phyloP scores from a whole-genome alignment of 2,113 vertebrate genomes.

The Falcunculus frontatus region DNA sequence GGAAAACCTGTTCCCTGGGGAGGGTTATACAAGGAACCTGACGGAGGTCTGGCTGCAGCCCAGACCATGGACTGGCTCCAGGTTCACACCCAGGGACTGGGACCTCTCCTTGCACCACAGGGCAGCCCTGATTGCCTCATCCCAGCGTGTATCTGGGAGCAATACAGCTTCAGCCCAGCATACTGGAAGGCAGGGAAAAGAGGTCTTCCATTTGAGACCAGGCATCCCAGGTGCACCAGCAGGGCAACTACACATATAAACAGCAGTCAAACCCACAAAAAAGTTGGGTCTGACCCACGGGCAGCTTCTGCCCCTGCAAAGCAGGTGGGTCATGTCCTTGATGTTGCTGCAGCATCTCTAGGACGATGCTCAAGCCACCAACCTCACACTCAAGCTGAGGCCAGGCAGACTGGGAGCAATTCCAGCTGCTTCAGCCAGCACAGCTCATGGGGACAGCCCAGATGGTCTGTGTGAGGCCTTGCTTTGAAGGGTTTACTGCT shows the following conservation, averaged over 20 bases:
- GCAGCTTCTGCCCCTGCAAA: not conserved
- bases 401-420: not conserved
- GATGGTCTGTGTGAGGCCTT: too few relatives aligned
- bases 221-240: not conserved
- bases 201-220: not conserved
- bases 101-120: not conserved
- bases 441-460: not conserved
- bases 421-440: not conserved
- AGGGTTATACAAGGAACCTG: not conserved
- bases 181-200: not conserved
- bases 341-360: not conserved
- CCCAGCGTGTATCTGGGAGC: not conserved
- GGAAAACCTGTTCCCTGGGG: slow-evolving; percentile 40
- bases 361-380: not conserved
- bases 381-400: not conserved
- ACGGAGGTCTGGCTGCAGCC: not conserved
- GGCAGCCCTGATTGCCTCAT: not conserved
- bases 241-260: not conserved
- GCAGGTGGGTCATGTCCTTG: not conserved
- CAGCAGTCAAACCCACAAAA: not conserved
- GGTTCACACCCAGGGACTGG: not conserved
- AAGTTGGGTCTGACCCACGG: not conserved
- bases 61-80: not conserved
- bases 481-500: not conserved
- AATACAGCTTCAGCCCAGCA: not conserved